Evolutionary conservation across 2,888 invertebrate species (phyloP), one percentile per base, ranked within the genome.

Genomic region (Phasia obesa): DNA sequence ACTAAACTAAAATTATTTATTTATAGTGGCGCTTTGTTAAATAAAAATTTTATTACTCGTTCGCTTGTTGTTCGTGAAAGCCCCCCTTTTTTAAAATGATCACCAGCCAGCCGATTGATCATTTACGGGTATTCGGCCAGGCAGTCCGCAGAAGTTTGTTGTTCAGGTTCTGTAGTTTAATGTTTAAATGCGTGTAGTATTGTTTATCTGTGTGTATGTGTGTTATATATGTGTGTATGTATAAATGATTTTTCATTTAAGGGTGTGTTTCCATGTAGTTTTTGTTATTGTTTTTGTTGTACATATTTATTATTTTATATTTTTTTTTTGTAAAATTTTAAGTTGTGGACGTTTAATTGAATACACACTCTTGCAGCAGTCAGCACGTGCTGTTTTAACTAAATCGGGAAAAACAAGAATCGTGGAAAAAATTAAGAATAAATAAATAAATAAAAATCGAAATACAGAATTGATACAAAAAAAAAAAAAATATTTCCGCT

Each of bases 11-110:
- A 51, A 57, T 42, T 65, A 57, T 65, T 49, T 74, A 71, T 76
- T 83, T 79, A 83, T 83, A 71, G 83, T 83, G 83, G 83, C 83
- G 83, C 79, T 83, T 60, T 83, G 75, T 83, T 76, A 73, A 79
- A 73, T 71, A 35, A 65, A 62, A 70, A 62, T 62, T n/a, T 69
- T 69, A 69, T 53, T 60, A 59, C 21, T 76, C 67, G 38, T 47
- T 62, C 3, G n/a, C 17, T 57, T 59, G 21, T 31, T 38, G 17
- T 51, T 53, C 23, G 53, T 60, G 19, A 17, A 64, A 65, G 55
- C 25, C 44, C 67, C 79, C 44, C n/a, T n/a, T n/a, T 67, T 73
- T 79, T 57, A 60, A 57, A 75, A 31, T 67, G 59, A 69, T 67
- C 67, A 42, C 49, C n/a, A 65, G 17, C 49, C n/a, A 65, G 17